These are phyloP conservation scores for Sycobia sp. DNA, from an alignment of 1,140 invertebrate genomes.

Conservation along the genomic window DNA sequence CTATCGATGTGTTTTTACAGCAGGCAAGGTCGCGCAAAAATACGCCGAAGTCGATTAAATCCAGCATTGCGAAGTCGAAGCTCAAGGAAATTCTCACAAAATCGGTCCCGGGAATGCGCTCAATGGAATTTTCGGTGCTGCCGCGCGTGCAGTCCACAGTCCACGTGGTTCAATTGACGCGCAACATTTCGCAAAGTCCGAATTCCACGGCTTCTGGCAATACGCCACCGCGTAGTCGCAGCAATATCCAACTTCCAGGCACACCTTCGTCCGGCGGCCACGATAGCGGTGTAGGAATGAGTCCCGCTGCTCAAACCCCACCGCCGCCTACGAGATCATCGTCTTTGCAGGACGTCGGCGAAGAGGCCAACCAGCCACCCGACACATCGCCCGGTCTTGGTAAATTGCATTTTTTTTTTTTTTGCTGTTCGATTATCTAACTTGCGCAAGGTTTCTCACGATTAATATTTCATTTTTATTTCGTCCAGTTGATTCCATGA, in stretches of 20 bases:
- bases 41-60: conserved; percentile 40
- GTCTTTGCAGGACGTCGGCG: conserved; percentile 52
- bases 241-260: conserved; percentile 48
- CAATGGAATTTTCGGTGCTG: conserved; percentile 64
- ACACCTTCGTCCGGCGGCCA: conserved; percentile 55
- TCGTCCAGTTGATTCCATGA: conserved; percentile 44
- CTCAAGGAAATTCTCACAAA: conserved; percentile 31
- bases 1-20: too few relatives aligned
- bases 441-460: too few relatives aligned
- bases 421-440: background rate
- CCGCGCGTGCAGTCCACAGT: conserved; percentile 62
- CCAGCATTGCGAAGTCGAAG: conserved; percentile 47
- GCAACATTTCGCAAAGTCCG: conserved; percentile 56
- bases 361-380: conserved; percentile 55
- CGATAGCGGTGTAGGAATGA: conserved; percentile 59
- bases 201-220: conserved; percentile 49
- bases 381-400: conserved; percentile 46
- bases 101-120: conserved; percentile 43
- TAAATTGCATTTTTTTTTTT: background rate
- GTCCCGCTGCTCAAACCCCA: conserved; percentile 57
- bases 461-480: background rate
- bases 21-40: conserved; percentile 18
- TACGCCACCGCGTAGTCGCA: conserved; percentile 48
- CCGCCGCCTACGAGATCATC: conserved; percentile 46
- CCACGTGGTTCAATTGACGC: conserved; percentile 66